These are phyloP conservation scores for honey bee (Apis mellifera) DNA, from an alignment of 1,140 invertebrate species.

Conservation along the genomic window DNA sequence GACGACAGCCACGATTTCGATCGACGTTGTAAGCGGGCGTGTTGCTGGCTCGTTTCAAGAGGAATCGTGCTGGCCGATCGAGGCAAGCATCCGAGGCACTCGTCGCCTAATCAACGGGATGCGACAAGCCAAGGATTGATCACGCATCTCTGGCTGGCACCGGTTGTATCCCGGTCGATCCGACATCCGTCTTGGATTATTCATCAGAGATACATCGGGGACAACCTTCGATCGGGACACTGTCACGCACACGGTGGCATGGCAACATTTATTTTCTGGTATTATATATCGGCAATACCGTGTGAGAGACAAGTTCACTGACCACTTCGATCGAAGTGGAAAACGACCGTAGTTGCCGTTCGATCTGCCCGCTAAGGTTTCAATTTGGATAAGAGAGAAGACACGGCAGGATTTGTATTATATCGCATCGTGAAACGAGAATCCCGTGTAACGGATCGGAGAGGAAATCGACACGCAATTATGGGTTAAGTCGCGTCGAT, in stretches of 20 bases:
- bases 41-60: neutral
- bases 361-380: slow-evolving; percentile 50
- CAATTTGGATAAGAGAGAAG: slow-evolving; percentile 43
- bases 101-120: slow-evolving; percentile 43
- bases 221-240: slow-evolving; percentile 25
- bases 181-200: slow-evolving; percentile 10
- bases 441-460: neutral
- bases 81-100: slow-evolving; percentile 35
- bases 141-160: slow-evolving; percentile 25
- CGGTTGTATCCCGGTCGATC: slow-evolving; percentile 29
- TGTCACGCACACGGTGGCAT: neutral
- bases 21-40: neutral
- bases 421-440: neutral
- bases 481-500: neutral
- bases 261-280: too few species aligned
- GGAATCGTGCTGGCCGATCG: slow-evolving; percentile 7
- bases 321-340: slow-evolving; percentile 58
- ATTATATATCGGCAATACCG: neutral
- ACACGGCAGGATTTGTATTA: slow-evolving; percentile 8
- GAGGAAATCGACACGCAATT: neutral
- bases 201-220: slow-evolving; percentile 21
- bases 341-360: slow-evolving; percentile 50
- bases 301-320: slow-evolving; percentile 47
- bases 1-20: neutral
- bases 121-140: slow-evolving; percentile 51